Base-by-base conservation (phyloP, 2,888 invertebrate species). In the Pachymerium ferrugineum region DNA sequence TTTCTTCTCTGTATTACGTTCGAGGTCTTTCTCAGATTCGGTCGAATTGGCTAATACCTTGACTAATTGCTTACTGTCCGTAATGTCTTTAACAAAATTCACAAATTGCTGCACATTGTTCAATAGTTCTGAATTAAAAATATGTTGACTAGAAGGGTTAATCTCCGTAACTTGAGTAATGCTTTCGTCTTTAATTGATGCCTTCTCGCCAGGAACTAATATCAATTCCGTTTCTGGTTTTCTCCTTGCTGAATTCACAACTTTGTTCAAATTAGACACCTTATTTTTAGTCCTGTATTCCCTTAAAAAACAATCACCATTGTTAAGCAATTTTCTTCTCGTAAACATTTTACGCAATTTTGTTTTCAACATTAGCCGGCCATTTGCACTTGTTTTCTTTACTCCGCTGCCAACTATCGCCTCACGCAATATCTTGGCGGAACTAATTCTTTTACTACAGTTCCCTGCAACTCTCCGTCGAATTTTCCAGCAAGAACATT, bases 81-180 rank as follows among this genome's bases (percentile, higher is more conserved):
- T 73, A 19, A 73, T 73, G 12, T 73, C 73, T 73, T 68, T 73
- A 33, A 67, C 68, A 19, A 73, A 62, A 33, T 62, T 68, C 8
- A 73, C 68, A 35, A 73, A 73, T 22, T 73, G 30, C 33, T 73
- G 62, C 29, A 35, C 68, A 8, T 73, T 67, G 6, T 22, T 68
- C 2, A 73, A 3, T 3, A 73, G 25, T 31, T 30, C 68, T 8
- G 35, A n/a, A 35, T 68, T 68, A 8, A 30, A 73, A 28, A 25
- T 14, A 28, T 5, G 14, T 22, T 62, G 62, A 62, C 62, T 62
- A 62, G 62, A 62, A 12, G 62, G 14, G 54, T 54, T 54, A 14
- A 38, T 38, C n/a, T n/a, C n/a, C n/a, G n/a, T n/a, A n/a, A n/a
- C n/a, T n/a, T n/a, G n/a, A n/a, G n/a, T n/a, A n/a, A n/a, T n/a